phyloP scores from a whole-genome alignment of 2,797 vertebrate genomes.

The Karalla daura region DNA sequence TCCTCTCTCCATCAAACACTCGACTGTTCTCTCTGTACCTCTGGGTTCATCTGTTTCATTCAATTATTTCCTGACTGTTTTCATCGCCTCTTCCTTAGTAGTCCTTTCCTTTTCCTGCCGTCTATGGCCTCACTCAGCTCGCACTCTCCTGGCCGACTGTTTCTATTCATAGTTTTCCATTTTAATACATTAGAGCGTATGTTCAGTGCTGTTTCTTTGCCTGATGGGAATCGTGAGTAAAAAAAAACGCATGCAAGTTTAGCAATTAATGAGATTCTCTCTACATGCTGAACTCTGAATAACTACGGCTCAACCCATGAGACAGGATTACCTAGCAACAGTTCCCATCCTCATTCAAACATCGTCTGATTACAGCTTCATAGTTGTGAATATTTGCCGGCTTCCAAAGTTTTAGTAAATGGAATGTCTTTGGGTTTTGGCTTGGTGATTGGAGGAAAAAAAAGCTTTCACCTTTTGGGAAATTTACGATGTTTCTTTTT shows the following conservation, averaged over 20 bases:
- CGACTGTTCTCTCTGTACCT: constrained; percentile 21
- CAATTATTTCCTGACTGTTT: constrained; percentile 55
- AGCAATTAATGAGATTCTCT: neutral
- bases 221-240: constrained; percentile 2
- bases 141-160: neutral
- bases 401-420: neutral
- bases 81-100: constrained; percentile 46
- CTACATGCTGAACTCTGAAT: neutral
- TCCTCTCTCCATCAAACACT: constrained; percentile 32
- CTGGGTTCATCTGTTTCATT: constrained; percentile 55
- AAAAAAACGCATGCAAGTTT: neutral
- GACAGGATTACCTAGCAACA: neutral
- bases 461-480: neutral
- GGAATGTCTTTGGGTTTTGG: neutral
- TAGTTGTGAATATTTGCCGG: too few species aligned
- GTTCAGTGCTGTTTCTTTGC: neutral
- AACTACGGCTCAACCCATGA: neutral
- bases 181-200: neutral
- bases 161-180: constrained; percentile 20
- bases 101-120: constrained; percentile 49
- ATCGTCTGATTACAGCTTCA: neutral
- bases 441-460: neutral
- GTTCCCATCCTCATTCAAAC: neutral
- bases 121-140: constrained; percentile 23
- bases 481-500: neutral